These are phyloP conservation scores for Saccostrea echinata DNA, from an alignment of 1,140 invertebrate species.

Conservation along the genomic window DNA sequence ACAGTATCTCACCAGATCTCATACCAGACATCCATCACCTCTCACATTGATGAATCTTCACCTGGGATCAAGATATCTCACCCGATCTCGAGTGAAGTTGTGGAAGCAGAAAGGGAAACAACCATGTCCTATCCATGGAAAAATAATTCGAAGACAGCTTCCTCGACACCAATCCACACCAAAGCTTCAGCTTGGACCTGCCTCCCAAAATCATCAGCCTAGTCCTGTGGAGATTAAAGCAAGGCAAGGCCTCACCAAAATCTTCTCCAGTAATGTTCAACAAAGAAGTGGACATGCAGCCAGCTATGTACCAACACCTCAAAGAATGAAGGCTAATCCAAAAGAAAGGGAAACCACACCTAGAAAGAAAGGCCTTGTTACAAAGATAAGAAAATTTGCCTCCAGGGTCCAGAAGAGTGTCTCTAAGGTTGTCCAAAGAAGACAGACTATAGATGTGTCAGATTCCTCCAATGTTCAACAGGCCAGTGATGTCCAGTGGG, in stretches of 20 bases:
- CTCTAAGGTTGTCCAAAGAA: neutral
- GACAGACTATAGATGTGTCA: neutral
- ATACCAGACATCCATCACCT: neutral
- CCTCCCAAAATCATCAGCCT: neutral
- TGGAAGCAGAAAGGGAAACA: constrained; percentile 15
- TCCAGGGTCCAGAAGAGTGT: neutral
- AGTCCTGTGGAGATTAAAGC: neutral
- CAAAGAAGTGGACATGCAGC: neutral
- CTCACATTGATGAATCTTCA: neutral
- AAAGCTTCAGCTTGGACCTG: neutral
- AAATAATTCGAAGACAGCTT: neutral
- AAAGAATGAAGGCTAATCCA: neutral
- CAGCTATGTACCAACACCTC: neutral
- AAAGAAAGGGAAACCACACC: neutral
- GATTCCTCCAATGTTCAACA: constrained; percentile 29
- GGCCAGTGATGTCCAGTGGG: constrained; percentile 41
- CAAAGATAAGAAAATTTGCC: constrained; percentile 2
- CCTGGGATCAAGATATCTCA: neutral
- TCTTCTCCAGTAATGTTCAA: neutral
- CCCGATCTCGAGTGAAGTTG: constrained; percentile 19
- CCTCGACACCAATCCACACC: neutral
- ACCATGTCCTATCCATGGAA: constrained; percentile 9
- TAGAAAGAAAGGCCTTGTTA: neutral
- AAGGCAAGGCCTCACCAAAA: neutral
- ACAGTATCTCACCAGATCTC: constrained; percentile 12